These are phyloP conservation scores for Uloborus plumipes DNA, from an alignment of 2,888 invertebrate species.

Conservation along the genomic window DNA sequence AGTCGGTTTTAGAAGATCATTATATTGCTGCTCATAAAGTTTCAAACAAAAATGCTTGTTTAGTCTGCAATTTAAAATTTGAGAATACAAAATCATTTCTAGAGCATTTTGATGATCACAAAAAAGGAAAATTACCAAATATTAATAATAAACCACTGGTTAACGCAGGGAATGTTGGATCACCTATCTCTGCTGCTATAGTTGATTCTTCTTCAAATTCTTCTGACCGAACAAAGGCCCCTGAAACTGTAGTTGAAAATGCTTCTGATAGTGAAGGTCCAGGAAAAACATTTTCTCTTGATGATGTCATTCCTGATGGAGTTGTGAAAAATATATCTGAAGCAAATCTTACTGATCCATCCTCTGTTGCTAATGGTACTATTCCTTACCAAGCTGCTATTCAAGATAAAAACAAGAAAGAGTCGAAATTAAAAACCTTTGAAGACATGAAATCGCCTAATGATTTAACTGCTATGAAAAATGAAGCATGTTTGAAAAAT, in stretches of 20 bases:
- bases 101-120: constrained; percentile 49
- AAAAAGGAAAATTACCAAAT: constrained; percentile 28
- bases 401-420: constrained; percentile 27
- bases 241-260: background rate
- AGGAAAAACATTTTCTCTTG: background rate
- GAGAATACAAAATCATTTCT: constrained; percentile 39
- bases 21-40: constrained; percentile 52
- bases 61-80: constrained; percentile 49
- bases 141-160: background rate
- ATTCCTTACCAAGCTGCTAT: constrained; percentile 53
- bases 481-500: constrained; percentile 20
- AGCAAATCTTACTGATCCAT: background rate
- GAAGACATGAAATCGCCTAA: constrained; percentile 47
- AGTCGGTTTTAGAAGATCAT: constrained; percentile 52
- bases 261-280: background rate
- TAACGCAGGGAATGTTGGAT: too few species aligned
- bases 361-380: constrained; percentile 1
- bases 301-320: constrained; percentile 5
- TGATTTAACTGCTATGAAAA: constrained; percentile 32
- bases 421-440: constrained; percentile 21
- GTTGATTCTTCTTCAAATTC: too few species aligned
- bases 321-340: background rate
- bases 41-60: constrained; percentile 49
- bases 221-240: too few species aligned
- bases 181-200: too few species aligned